Base-by-base conservation (phyloP, 2,113 vertebrate species). In the Pampusana beccarii region DNA sequence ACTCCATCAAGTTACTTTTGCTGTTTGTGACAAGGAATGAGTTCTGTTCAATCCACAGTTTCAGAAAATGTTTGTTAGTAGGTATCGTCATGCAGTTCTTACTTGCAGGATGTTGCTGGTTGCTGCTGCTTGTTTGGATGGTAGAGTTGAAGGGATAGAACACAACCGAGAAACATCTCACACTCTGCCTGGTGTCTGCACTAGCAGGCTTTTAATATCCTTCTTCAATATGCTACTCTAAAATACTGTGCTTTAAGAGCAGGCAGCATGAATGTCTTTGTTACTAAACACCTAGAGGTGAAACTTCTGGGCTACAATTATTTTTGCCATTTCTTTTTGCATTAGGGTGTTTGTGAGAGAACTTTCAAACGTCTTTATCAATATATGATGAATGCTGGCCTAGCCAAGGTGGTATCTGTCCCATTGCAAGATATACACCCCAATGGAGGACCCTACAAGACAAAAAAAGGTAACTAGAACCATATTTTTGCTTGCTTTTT, bases 371-470 rank as follows among this genome's bases (percentile, higher is more conserved):
- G 98, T 12, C 95, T 99, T 4, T 98, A 98, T 94, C 98, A 99
- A 69, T 98, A 99, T 86, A 99, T 99, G 99, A 96, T 98, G 89
- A 97, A 98, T 5, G 98, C 98, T 29, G 99, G 99, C 71, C 84
- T 99, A 74, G 98, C 98, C 18, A 98, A 99, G 80, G 96, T 98
- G 13, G 54, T 98, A 36, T 97, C 97, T 36, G 54, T 97, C 11
- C 99, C 99, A 4, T 92, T 99, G 64, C 98, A 99, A 80, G 98
- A 99, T 9, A 87, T 99, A 33, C 97, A 99, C 38, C 99, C 99
- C 8, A 93, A 51, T 1, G 97, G 98, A 46, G 98, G 98, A 57
- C 98, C 98, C 33, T 98, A 98, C 94, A 98, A 98, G 93, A 99
- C 98, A 88, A 99, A 98, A 93, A 99, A 98, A 98, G 99, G 99